Base-by-base conservation (phyloP, 2,888 invertebrate species). In the Glyphotaelius pellucidus region DNA sequence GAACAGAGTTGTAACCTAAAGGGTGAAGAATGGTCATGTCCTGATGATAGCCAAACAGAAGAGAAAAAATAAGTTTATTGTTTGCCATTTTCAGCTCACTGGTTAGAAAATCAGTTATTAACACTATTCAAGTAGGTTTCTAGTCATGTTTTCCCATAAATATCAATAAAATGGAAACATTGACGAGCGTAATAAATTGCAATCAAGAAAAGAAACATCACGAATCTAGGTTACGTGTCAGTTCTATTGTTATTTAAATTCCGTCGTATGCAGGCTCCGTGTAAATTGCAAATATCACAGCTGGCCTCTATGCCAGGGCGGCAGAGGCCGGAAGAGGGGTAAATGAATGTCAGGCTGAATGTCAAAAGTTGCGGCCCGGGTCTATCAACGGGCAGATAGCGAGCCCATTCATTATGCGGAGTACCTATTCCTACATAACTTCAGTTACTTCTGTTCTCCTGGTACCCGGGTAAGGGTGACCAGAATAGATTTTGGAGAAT, bases 311-410 rank as follows among this genome's bases (percentile, higher is more conserved):
- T 52, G 52, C 90, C 83, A 38, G 90, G 90, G 52, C 31, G 83
- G 80, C 83, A 90, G 80, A 38, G 83, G 47, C 90, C 81, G 90
- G 90, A 90, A 30, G 90, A 52, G 83, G 90, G 90, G 90, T 90
- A 80, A 90, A 90, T 91, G 91, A 92, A 92, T 93, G 93, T 93
- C 93, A 93, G 92, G 84, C 89, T 85, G 91, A 91, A 92, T 93
- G 93, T 93, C 93, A 93, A 90, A 91, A 93, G 93, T 91, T 90
- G 91, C 90, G 80, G 92, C 81, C 89, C 83, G 90, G 83, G 91
- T 93, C 91, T 91, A 91, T 92, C 92, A 92, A 89, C 91, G 87
- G 91, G 89, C 90, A 92, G 92, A 92, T 92, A 92, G 91, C 88
- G 83, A n/a, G 91, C 25, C 91, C 91, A 88, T 91, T 91, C 89